Conservation (phyloP, 92 coral and sea anemone species). For the Porites lobata region DNA sequence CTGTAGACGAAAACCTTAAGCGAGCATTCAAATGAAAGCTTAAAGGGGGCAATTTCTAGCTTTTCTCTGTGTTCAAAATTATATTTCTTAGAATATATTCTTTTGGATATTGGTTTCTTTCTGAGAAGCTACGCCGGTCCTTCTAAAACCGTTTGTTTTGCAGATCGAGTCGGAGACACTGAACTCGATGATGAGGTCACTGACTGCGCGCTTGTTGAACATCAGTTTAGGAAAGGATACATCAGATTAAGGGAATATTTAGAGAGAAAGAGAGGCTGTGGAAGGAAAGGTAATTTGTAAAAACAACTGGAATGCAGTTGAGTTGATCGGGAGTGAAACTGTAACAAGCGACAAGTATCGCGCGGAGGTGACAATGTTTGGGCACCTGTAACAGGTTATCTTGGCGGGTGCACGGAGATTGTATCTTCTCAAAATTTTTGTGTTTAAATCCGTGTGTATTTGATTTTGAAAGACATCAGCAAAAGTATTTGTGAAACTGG, state of each 20-base stretch:
- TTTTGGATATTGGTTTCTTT: not conserved
- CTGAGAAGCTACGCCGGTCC: not conserved
- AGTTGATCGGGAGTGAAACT: not conserved
- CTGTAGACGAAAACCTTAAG: not conserved
- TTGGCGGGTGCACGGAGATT: too few species aligned
- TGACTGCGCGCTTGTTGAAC: conserved; percentile 81
- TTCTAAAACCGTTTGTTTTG: not conserved
- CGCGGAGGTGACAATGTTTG: not conserved
- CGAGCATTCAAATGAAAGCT: not conserved
- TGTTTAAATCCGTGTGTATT: not conserved
- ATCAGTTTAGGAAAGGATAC: conserved; percentile 79
- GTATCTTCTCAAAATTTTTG: not conserved
- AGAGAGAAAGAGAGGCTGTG: conserved; percentile 86
- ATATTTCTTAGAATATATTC: not conserved
- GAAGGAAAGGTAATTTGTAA: conserved; percentile 72
- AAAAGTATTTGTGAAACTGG: too few species aligned
- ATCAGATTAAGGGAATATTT: conserved; percentile 86
- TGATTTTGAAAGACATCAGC: too few species aligned
- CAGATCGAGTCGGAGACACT: conserved; percentile 90
- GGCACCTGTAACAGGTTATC: conserved; percentile 41
- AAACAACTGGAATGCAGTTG: not conserved
- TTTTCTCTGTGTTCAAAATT: not conserved
- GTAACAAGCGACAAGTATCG: not conserved
- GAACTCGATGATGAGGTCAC: conserved; percentile 89
- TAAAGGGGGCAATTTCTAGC: not conserved